A percentile compares a stretch with the other conserved stretches of the same genome.
These are phyloP conservation scores for Xiphorhynchus elegans DNA, from an alignment of 2,113 vertebrate species.

Conservation along the genomic window DNA sequence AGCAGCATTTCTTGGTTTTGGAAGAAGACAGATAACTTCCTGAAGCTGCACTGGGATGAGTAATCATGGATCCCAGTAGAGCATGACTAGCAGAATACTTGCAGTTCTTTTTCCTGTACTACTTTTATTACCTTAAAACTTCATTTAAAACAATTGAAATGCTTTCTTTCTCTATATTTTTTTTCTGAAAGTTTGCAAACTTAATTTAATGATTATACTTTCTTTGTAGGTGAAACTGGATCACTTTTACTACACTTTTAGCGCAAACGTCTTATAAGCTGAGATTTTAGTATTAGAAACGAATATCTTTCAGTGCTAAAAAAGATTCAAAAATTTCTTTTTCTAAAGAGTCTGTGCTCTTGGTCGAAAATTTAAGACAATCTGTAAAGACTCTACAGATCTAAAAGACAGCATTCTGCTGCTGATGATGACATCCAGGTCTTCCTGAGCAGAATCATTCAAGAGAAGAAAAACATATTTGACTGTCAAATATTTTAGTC, in stretches of 20 bases:
- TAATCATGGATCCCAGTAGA: background rate
- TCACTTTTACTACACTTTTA: background rate
- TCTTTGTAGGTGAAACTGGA: background rate
- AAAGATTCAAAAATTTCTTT: background rate
- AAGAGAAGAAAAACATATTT: conserved; percentile 29
- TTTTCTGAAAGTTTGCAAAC: background rate
- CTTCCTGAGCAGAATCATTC: background rate
- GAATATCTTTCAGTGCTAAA: background rate
- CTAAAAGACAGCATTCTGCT: background rate
- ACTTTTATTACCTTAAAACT: background rate
- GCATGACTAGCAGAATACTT: background rate
- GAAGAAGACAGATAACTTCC: background rate
- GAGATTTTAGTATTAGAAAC: background rate
- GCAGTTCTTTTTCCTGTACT: background rate
- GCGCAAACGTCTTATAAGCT: background rate
- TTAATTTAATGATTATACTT: background rate
- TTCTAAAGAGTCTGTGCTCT: background rate
- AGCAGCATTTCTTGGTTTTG: background rate
- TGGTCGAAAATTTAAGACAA: background rate
- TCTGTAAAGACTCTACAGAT: background rate
- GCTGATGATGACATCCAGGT: background rate
- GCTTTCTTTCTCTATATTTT: background rate
- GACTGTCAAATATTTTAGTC: conserved; percentile 4
- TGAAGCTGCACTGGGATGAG: background rate
- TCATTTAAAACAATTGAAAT: background rate